These are phyloP conservation scores for Drosophila prosaltans DNA, from an alignment of 1,140 invertebrate genomes.

Conservation along the genomic window DNA sequence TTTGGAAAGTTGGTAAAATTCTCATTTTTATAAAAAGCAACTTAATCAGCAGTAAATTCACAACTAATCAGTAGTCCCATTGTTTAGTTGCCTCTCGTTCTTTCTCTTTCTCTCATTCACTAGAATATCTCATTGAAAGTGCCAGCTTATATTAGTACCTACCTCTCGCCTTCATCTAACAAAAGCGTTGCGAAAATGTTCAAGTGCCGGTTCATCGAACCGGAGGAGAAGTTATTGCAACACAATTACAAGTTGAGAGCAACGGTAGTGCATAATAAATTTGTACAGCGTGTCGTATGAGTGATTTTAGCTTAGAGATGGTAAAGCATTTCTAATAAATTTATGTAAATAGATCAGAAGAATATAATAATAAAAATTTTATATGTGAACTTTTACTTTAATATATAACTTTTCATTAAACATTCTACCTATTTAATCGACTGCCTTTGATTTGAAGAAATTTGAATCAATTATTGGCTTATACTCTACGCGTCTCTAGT, in stretches of 20 bases:
- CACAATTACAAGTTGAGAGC: constrained; percentile 65
- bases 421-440: not conserved
- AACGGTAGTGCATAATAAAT: constrained; percentile 58
- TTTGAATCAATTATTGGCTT: not conserved
- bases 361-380: not conserved
- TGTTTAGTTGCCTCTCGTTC: constrained; percentile 41
- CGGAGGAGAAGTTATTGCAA: constrained; percentile 62
- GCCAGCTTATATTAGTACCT: constrained; percentile 51
- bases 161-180: not conserved
- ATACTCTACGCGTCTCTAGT: constrained; percentile 25
- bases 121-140: constrained; percentile 34
- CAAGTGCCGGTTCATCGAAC: constrained; percentile 25
- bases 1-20: constrained; percentile 51
- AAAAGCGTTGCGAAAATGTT: not conserved
- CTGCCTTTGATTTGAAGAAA: not conserved
- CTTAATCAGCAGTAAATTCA: constrained; percentile 82
- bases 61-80: constrained; percentile 76
- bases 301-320: constrained; percentile 24
- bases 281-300: constrained; percentile 43
- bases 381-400: no score
- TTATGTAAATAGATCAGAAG: not conserved
- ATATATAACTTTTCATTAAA: no score
- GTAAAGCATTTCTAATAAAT: no score
- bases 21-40: constrained; percentile 66
- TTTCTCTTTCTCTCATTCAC: constrained; percentile 13